These are phyloP conservation scores for Synergus umbraculus DNA, from an alignment of 2,888 invertebrate species.

Conservation along the genomic window DNA sequence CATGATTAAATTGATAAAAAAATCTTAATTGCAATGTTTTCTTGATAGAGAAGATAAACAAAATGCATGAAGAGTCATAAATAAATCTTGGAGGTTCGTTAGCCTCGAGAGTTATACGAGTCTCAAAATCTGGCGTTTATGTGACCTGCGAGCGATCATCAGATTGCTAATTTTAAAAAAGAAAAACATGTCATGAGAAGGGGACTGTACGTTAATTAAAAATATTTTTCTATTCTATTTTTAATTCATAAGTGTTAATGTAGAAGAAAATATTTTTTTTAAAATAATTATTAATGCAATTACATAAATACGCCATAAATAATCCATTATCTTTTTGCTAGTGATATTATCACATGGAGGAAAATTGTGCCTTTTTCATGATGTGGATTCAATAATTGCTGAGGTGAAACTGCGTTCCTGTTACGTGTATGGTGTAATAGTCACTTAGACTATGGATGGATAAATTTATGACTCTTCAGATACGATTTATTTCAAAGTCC, in stretches of 20 bases:
- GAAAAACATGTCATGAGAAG: background rate
- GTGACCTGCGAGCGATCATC: background rate
- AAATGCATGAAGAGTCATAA: background rate
- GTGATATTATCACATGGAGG: background rate
- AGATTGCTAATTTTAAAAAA: conserved; percentile 9
- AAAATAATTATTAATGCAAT: background rate
- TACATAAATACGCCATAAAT: background rate
- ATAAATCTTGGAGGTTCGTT: background rate
- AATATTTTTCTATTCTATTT: background rate
- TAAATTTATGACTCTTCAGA: conserved; percentile 4
- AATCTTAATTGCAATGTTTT: background rate
- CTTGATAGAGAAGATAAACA: background rate
- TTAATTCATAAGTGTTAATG: background rate
- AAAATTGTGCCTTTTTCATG: background rate
- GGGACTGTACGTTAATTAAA: background rate
- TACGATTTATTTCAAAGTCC: conserved; percentile 9
- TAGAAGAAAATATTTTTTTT: background rate
- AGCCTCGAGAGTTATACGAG: background rate
- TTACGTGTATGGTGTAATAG: background rate
- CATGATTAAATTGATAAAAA: background rate
- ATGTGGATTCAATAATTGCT: background rate
- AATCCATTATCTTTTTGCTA: background rate
- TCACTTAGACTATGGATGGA: conserved; percentile 3
- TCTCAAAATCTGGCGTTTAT: background rate
- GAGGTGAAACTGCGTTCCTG: conserved; percentile 1